Conservation (phyloP, 2,113 vertebrate genomes). For the Canis aureus region DNA sequence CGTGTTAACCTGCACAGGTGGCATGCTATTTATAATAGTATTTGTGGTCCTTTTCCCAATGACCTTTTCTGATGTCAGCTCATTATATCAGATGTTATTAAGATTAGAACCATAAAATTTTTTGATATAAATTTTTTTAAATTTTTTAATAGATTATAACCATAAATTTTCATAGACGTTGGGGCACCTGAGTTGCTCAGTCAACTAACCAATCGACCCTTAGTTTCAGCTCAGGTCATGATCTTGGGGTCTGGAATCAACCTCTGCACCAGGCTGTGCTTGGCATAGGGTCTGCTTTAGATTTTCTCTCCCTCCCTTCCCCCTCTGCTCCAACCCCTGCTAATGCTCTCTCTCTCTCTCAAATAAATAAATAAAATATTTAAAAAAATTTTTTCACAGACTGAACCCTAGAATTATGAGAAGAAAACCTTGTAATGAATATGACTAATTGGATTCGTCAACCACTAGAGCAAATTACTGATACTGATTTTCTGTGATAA, state of each 20-base stretch:
- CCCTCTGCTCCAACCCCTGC: background rate
- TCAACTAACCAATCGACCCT: background rate
- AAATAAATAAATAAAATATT: background rate
- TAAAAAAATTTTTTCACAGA: background rate
- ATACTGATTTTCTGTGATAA: background rate
- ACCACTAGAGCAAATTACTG: background rate
- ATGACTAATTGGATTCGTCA: background rate
- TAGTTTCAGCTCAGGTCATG: background rate
- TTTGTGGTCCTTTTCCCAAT: background rate
- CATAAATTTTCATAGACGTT: background rate
- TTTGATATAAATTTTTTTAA: no score
- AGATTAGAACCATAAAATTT: background rate
- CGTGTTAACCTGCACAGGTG: background rate
- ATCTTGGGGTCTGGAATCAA: background rate
- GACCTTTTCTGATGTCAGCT: background rate
- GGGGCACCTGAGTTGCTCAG: background rate
- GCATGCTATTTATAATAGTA: background rate
- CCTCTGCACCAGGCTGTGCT: background rate
- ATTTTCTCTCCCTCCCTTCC: background rate
- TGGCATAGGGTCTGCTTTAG: background rate
- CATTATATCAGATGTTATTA: background rate
- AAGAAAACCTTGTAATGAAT: conserved; percentile 19
- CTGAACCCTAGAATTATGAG: background rate
- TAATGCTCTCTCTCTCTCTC: background rate
- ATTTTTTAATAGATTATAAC: background rate